Evolutionary conservation across 2,113 vertebrate species (phyloP).

Genomic region (Hyperoodon ampullatus): DNA sequence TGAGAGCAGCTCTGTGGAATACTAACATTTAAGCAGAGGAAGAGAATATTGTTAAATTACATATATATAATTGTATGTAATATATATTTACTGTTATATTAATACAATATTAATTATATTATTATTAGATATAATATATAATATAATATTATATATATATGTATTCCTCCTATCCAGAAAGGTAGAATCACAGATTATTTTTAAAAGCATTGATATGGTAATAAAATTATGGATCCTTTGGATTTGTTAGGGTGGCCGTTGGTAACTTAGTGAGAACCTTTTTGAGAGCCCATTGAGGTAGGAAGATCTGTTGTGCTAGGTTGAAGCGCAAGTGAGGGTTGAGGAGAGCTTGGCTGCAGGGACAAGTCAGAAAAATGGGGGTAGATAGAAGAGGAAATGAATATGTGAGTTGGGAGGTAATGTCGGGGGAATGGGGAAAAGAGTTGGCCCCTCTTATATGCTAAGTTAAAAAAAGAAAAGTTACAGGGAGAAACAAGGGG

Average conservation of each 20-base stretch:
- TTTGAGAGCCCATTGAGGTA: background rate
- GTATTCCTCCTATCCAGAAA: background rate
- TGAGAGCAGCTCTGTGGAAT: background rate
- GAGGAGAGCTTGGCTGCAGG: conserved; percentile 5
- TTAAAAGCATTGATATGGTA: background rate
- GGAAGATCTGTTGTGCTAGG: background rate
- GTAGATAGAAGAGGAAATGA: background rate
- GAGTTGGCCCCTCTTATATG: background rate
- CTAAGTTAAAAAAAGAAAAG: background rate
- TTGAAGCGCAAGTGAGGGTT: background rate
- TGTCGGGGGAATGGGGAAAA: background rate
- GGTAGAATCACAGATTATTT: background rate
- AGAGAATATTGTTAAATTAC: background rate
- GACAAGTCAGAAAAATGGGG: background rate
- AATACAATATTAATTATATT: too few species aligned
- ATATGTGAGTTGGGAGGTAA: background rate
- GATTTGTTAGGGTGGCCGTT: background rate
- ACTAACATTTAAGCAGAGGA: background rate
- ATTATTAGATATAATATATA: too few species aligned
- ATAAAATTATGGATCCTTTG: conserved; percentile 2
- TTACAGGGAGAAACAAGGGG: background rate
- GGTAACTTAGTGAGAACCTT: background rate
- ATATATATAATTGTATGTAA: background rate
- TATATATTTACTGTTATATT: too few species aligned
- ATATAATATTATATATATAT: background rate